Conservation (phyloP, 2,888 invertebrate genomes). For the Scrobipalpa atriplicella region DNA sequence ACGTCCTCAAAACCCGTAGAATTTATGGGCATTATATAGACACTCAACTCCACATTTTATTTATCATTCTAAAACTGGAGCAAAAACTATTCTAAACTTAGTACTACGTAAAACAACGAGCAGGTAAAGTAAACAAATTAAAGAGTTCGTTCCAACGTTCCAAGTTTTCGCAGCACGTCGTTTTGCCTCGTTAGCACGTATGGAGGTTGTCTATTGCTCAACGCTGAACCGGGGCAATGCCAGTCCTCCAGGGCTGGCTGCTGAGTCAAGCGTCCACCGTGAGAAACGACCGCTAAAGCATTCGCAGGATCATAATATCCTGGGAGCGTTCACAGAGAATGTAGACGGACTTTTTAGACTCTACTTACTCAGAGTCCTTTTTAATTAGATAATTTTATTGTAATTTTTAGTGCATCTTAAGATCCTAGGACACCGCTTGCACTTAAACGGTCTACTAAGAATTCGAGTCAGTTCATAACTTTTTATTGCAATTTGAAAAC, state of each 20-base stretch:
- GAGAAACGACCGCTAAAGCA: background rate
- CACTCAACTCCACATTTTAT: too few species aligned
- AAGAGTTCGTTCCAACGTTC: slow-evolving; percentile 52
- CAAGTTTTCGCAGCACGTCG: slow-evolving; percentile 47
- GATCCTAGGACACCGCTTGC: background rate
- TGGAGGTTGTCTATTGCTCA: slow-evolving; percentile 36
- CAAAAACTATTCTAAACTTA: background rate
- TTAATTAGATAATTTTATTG: slow-evolving; percentile 1
- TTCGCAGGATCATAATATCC: slow-evolving; percentile 5
- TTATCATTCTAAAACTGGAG: background rate
- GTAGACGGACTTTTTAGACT: background rate
- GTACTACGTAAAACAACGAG: background rate
- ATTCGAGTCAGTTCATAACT: background rate
- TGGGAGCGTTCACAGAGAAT: background rate
- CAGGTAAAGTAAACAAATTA: background rate
- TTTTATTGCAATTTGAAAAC: slow-evolving; percentile 2
- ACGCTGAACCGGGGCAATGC: slow-evolving; percentile 30
- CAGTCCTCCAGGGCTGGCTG: slow-evolving; percentile 18
- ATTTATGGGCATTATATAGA: too few species aligned
- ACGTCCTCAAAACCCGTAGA: too few species aligned
- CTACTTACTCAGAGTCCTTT: background rate
- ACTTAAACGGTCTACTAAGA: background rate
- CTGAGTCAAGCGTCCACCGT: slow-evolving; percentile 8
- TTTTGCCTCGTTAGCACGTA: slow-evolving; percentile 69
- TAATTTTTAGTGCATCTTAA: background rate